phyloP scores from a whole-genome alignment of 2,888 invertebrate genomes.

The Aleiodes alternator region DNA sequence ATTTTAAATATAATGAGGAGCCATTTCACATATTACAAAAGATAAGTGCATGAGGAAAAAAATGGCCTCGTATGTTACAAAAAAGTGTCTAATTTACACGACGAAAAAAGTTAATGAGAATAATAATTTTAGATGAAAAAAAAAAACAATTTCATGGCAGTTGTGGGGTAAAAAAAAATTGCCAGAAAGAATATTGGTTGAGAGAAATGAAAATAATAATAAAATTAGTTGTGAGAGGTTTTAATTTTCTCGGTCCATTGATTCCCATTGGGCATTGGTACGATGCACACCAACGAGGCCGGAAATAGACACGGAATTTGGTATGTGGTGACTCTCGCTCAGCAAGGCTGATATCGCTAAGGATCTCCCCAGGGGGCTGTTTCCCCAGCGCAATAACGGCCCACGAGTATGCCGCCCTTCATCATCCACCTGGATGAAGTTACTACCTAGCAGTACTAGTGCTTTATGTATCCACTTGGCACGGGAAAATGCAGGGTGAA shows the following conservation, averaged over 20 bases:
- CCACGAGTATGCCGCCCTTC: constrained; percentile 43
- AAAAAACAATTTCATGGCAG: neutral
- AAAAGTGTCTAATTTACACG: constrained; percentile 1
- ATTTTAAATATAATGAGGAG: constrained; percentile 5
- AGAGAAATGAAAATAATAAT: neutral
- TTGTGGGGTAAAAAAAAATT: constrained; percentile 1
- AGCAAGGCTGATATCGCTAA: constrained; percentile 59
- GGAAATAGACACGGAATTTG: constrained; percentile 58
- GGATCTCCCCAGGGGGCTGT: constrained; percentile 64
- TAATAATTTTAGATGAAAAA: constrained; percentile 16
- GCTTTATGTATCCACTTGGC: constrained; percentile 18
- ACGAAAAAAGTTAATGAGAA: neutral
- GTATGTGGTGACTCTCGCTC: constrained; percentile 57
- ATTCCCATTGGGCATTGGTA: constrained; percentile 49
- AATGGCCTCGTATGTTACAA: constrained; percentile 1
- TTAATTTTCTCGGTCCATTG: constrained; percentile 48
- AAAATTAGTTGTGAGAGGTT: constrained; percentile 27
- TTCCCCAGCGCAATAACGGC: constrained; percentile 45
- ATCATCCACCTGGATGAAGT: constrained; percentile 55
- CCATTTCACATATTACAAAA: constrained; percentile 1
- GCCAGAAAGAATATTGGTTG: neutral
- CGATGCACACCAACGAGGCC: constrained; percentile 44
- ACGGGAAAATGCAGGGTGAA: neutral
- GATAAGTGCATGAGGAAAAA: neutral
- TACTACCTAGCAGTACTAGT: constrained; percentile 38